Conservation (phyloP, 92 coral and sea anemone species). For the Palythoa grandiflora region DNA sequence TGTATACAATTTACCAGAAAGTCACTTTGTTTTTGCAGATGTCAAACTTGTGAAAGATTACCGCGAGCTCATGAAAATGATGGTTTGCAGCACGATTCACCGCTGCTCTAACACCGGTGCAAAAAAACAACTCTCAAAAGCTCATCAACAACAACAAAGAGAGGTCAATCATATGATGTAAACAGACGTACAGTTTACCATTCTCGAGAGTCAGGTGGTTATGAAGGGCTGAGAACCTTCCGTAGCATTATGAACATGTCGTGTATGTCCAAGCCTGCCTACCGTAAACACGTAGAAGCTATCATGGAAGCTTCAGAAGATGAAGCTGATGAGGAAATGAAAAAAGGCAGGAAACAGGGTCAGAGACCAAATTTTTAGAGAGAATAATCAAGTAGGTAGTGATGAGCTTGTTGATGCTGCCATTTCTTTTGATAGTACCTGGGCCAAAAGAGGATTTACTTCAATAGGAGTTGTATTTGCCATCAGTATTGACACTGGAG, state of each 20-base stretch:
- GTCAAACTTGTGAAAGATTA: not conserved
- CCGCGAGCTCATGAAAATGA: no score
- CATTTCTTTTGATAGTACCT: not conserved
- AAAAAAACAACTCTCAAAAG: slow-evolving; percentile 23
- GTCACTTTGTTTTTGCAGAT: not conserved
- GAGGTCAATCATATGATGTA: slow-evolving; percentile 63
- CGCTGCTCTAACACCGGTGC: slow-evolving; percentile 32
- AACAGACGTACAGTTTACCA: slow-evolving; percentile 57
- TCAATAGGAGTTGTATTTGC: not conserved
- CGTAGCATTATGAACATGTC: no score
- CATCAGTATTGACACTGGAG: not conserved
- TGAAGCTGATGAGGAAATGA: not conserved
- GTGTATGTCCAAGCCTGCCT: not conserved
- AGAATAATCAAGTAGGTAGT: not conserved
- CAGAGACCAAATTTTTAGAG: not conserved
- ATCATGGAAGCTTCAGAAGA: not conserved
- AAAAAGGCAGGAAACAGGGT: not conserved
- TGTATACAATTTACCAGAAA: not conserved
- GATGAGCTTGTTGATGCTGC: not conserved
- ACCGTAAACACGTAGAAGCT: not conserved
- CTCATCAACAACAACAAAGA: slow-evolving; percentile 38
- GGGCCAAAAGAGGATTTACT: slow-evolving; percentile 14
- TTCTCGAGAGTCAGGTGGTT: slow-evolving; percentile 11
- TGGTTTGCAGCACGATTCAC: slow-evolving; percentile 36
- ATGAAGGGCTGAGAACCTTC: not conserved